Conservation (phyloP, 2,797 vertebrate genomes). For the Echeneis naucrates region DNA sequence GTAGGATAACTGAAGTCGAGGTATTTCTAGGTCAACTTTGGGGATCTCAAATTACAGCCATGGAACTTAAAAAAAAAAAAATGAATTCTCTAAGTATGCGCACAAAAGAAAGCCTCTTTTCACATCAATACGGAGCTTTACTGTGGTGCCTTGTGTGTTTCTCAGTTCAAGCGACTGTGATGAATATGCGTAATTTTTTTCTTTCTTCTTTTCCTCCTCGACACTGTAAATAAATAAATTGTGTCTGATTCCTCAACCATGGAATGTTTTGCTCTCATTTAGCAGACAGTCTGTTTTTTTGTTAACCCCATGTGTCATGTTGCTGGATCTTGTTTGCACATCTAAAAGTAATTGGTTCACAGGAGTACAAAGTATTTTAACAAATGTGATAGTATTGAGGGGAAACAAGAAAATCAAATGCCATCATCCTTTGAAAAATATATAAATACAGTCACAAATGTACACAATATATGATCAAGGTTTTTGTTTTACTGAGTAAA, state of each 20-base stretch:
- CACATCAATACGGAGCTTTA: slow-evolving; percentile 42
- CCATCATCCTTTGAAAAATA: neutral
- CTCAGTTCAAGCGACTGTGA: slow-evolving; percentile 53
- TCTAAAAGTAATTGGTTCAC: too few relatives aligned
- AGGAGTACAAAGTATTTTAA: neutral
- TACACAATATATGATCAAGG: neutral
- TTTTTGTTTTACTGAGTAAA: neutral
- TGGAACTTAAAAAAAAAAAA: slow-evolving; percentile 44
- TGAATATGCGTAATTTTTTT: slow-evolving; percentile 44
- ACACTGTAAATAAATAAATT: slow-evolving; percentile 40
- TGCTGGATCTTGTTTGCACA: too few relatives aligned
- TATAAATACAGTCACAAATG: neutral
- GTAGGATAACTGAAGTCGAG: slow-evolving; percentile 46
- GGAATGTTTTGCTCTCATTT: slow-evolving; percentile 41
- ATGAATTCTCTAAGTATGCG: slow-evolving; percentile 45
- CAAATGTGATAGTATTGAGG: neutral
- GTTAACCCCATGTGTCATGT: neutral
- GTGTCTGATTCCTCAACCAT: slow-evolving; percentile 44
- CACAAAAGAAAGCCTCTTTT: slow-evolving; percentile 48
- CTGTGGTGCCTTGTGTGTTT: slow-evolving; percentile 43
- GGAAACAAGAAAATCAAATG: neutral
- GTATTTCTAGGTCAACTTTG: slow-evolving; percentile 40
- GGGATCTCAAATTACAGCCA: slow-evolving; percentile 51
- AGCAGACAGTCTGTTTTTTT: slow-evolving; percentile 14
- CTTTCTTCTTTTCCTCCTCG: slow-evolving; percentile 19